These are phyloP conservation scores for Ormia ochracea DNA, from an alignment of 2,888 invertebrate genomes.

Conservation along the genomic window DNA sequence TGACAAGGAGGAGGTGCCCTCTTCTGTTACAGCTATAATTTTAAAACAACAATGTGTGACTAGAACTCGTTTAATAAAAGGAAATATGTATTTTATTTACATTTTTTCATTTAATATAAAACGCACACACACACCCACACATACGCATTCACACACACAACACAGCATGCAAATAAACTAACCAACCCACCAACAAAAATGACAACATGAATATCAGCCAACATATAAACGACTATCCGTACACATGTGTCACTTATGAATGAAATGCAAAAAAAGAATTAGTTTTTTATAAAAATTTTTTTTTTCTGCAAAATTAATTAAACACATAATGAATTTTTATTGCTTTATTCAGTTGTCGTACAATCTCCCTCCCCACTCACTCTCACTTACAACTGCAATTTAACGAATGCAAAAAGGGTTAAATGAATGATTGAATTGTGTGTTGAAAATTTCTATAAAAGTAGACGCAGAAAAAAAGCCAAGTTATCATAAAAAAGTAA, in stretches of 20 bases:
- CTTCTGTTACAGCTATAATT: constrained; percentile 2
- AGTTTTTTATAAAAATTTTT: constrained; percentile 23
- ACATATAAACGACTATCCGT: background rate
- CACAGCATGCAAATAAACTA: constrained; percentile 37
- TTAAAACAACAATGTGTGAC: background rate
- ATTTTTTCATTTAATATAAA: constrained; percentile 2
- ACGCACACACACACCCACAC: background rate
- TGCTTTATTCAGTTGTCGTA: constrained; percentile 34
- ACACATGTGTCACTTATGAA: constrained; percentile 52
- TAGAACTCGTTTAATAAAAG: constrained; percentile 46
- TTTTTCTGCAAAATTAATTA: constrained; percentile 57
- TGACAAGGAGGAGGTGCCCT: constrained; percentile 10
- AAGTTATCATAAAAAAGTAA: background rate
- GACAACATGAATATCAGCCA: constrained; percentile 15
- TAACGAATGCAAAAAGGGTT: constrained; percentile 34
- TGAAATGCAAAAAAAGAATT: constrained; percentile 32
- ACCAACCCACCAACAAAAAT: constrained; percentile 13
- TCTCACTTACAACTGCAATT: background rate
- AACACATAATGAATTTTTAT: constrained; percentile 54
- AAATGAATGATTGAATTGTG: constrained; percentile 26
- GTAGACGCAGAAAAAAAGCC: background rate
- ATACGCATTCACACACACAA: background rate
- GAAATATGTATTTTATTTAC: constrained; percentile 49
- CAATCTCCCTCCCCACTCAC: background rate
- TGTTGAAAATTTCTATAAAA: background rate